Conservation (phyloP, 2,113 vertebrate genomes). For the Sapayoa aenigma region DNA sequence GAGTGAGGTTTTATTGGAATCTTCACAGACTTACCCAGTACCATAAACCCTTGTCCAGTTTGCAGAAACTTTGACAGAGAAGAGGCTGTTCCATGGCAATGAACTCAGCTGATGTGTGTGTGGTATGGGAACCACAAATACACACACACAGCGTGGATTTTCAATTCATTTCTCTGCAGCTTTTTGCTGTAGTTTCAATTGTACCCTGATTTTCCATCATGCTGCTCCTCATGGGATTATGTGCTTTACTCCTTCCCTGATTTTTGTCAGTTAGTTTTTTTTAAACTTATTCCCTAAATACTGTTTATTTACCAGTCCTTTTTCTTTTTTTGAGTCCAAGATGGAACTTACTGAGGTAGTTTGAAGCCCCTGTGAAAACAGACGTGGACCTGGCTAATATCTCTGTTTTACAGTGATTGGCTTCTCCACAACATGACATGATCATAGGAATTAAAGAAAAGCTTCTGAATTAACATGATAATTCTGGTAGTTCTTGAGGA, state of each 20-base stretch:
- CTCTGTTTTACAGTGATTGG: not conserved
- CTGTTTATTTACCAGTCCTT: not conserved
- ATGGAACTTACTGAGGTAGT: not conserved
- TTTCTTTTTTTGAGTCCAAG: not conserved
- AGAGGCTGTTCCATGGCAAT: not conserved
- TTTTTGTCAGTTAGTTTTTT: not conserved
- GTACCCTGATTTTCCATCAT: not conserved
- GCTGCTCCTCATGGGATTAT: not conserved
- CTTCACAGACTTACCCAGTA: not conserved
- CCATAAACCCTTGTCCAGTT: not conserved
- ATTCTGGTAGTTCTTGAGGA: not conserved
- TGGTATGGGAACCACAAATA: not conserved
- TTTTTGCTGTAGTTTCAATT: not conserved
- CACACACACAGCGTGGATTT: rapidly evolving
- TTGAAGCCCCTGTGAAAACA: not conserved
- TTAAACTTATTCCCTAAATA: too few relatives aligned
- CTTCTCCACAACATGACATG: not conserved
- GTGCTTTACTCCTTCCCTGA: not conserved
- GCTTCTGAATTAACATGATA: not conserved
- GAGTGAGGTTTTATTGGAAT: not conserved
- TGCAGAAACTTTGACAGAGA: not conserved
- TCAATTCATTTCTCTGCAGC: not conserved
- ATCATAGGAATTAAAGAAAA: not conserved
- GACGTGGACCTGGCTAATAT: not conserved
- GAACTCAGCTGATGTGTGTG: rapidly evolving